These are phyloP conservation scores for Chroicocephalus ridibundus DNA, from an alignment of 2,113 vertebrate genomes.

Conservation along the genomic window DNA sequence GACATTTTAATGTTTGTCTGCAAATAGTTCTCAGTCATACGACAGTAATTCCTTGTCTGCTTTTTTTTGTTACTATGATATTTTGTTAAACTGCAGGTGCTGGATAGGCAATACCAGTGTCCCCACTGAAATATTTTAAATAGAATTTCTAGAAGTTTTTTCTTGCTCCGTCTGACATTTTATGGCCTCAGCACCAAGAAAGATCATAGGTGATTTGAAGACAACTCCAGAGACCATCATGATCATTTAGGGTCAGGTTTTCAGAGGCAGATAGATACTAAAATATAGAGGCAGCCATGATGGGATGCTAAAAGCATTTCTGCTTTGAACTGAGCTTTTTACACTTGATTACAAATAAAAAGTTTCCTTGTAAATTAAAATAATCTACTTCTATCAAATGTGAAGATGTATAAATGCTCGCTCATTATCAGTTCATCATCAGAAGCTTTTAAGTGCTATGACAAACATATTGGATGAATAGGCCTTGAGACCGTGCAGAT, in stretches of 20 bases:
- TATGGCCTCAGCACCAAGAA: background rate
- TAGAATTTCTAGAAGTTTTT: background rate
- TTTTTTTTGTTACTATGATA: background rate
- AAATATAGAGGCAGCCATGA: background rate
- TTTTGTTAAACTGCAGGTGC: background rate
- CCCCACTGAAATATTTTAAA: background rate
- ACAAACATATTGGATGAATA: background rate
- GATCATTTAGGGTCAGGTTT: background rate
- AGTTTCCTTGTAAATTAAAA: background rate
- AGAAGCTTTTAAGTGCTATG: conserved; percentile 10
- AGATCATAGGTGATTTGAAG: background rate
- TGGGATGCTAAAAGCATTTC: background rate
- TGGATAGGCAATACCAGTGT: background rate
- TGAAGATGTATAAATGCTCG: background rate
- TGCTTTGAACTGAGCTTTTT: background rate
- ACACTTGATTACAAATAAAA: background rate
- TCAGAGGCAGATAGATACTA: background rate
- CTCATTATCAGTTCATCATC: background rate
- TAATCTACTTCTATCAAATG: background rate
- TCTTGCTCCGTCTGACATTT: background rate
- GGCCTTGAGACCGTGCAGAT: conserved; percentile 47
- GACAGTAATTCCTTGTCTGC: background rate
- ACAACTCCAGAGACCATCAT: background rate
- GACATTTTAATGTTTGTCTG: background rate
- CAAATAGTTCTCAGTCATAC: background rate